These are phyloP conservation scores for Rhagonycha fulva DNA, from an alignment of 2,888 invertebrate genomes.

Conservation along the genomic window DNA sequence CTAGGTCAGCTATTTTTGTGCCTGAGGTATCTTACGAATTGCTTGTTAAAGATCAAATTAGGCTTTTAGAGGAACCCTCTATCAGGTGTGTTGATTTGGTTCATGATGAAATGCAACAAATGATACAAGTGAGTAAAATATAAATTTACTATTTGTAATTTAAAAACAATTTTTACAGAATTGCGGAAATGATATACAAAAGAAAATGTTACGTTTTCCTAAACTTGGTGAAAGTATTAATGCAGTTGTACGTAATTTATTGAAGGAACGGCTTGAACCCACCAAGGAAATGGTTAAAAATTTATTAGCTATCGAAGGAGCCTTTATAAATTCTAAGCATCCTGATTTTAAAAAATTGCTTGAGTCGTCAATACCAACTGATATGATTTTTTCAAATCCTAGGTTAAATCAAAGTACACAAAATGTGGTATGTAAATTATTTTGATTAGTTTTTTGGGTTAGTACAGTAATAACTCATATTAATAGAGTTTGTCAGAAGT, in stretches of 20 bases:
- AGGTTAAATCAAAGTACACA: conserved; percentile 47
- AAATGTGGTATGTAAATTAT: no score
- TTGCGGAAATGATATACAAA: conserved; percentile 96
- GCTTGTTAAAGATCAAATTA: conserved; percentile 95
- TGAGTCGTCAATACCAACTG: conserved; percentile 49
- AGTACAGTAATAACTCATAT: no score
- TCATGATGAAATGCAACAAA: conserved; percentile 99
- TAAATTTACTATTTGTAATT: not conserved
- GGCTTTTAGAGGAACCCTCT: conserved; percentile 95
- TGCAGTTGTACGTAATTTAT: conserved; percentile 94
- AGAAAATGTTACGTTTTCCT: conserved; percentile 97
- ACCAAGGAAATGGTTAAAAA: conserved; percentile 98
- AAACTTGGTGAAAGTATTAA: conserved; percentile 96
- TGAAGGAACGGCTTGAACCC: conserved; percentile 89
- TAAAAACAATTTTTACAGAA: conserved; percentile 64
- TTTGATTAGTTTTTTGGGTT: not conserved
- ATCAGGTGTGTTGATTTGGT: conserved; percentile 96
- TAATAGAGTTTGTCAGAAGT: not conserved
- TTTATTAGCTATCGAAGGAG: conserved; percentile 94
- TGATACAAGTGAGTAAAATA: conserved; percentile 66
- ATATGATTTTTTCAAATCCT: conserved; percentile 48
- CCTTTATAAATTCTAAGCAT: conserved; percentile 99
- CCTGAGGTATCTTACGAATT: conserved; percentile 97
- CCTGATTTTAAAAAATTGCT: conserved; percentile 93
- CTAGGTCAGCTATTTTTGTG: conserved; percentile 87